These are phyloP conservation scores for Macroramphosus scolopax DNA, from an alignment of 2,797 vertebrate species.

Conservation along the genomic window DNA sequence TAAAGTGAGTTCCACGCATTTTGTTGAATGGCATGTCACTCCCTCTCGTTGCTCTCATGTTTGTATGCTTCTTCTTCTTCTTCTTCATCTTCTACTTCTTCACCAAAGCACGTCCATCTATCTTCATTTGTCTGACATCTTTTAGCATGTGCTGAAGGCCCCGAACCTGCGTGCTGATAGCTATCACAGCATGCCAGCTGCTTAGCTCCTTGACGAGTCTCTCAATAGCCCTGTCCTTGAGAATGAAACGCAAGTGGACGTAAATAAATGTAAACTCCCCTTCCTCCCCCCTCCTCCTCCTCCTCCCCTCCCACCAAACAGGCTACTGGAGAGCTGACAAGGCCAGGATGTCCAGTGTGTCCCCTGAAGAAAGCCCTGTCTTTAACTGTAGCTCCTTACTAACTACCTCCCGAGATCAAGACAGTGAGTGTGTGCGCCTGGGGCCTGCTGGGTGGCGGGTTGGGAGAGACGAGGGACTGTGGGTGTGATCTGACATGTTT, in stretches of 20 bases:
- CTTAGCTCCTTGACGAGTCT: constrained; percentile 24
- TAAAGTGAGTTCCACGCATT: constrained; percentile 3
- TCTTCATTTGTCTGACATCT: not conserved
- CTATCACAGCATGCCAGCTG: constrained; percentile 21
- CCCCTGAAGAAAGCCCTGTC: constrained; percentile 87
- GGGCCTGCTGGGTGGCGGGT: constrained; percentile 48
- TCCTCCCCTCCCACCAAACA: constrained; percentile 85
- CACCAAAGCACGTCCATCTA: too few species aligned
- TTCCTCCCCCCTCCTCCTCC: constrained; percentile 60
- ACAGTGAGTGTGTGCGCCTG: constrained; percentile 92
- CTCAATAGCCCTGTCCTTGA: constrained; percentile 27
- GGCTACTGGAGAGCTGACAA: constrained; percentile 99
- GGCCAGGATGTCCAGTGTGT: constrained; percentile 88
- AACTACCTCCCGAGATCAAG: constrained; percentile 90
- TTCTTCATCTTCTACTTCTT: too few species aligned
- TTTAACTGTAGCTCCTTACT: constrained; percentile 98
- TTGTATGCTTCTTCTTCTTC: constrained; percentile 28
- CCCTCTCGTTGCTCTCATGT: not conserved
- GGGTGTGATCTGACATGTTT: constrained; percentile 2
- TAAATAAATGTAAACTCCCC: constrained; percentile 40
- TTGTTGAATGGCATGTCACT: constrained; percentile 18
- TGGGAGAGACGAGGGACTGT: constrained; percentile 8
- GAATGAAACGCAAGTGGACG: constrained; percentile 39
- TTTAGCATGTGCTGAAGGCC: constrained; percentile 25
- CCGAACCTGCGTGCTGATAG: constrained; percentile 9